Evolutionary conservation across 1,140 invertebrate genomes (phyloP).

Genomic region (Bathynomus jamesi): DNA sequence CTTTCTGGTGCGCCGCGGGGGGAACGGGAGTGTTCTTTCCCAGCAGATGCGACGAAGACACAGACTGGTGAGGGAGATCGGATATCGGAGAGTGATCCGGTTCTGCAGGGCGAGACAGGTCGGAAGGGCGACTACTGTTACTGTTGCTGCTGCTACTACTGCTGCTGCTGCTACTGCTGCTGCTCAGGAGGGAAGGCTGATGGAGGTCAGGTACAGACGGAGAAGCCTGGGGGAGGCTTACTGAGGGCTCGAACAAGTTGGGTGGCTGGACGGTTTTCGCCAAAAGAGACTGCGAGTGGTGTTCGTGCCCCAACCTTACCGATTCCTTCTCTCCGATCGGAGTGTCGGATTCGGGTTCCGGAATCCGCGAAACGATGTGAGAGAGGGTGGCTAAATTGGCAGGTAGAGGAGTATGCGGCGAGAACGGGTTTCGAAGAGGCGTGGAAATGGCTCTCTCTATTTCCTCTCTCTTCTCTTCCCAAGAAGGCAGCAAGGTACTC

Average conservation of each 20-base stretch:
- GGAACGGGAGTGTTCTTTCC: slow-evolving; percentile 11
- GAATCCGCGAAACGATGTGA: slow-evolving; percentile 53
- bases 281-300: slow-evolving; percentile 21
- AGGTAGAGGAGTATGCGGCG: slow-evolving; percentile 38
- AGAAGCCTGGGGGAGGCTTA: slow-evolving; percentile 18
- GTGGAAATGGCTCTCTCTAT: slow-evolving; percentile 37
- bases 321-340: slow-evolving; percentile 17
- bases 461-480: slow-evolving; percentile 55
- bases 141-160: too few relatives aligned
- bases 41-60: background rate
- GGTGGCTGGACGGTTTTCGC: slow-evolving; percentile 11
- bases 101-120: background rate
- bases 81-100: background rate
- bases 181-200: slow-evolving; percentile 4
- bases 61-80: slow-evolving; percentile 3
- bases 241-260: slow-evolving; percentile 21
- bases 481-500: slow-evolving; percentile 43
- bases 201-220: slow-evolving; percentile 2
- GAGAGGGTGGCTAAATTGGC: slow-evolving; percentile 51
- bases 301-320: background rate
- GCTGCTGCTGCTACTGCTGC: slow-evolving; percentile 1
- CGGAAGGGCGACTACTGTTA: too few relatives aligned
- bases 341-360: slow-evolving; percentile 49
- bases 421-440: slow-evolving; percentile 17
- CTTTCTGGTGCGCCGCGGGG: slow-evolving; percentile 32